Base-by-base conservation (phyloP, 2,113 vertebrate genomes). In the Poecile atricapillus region DNA sequence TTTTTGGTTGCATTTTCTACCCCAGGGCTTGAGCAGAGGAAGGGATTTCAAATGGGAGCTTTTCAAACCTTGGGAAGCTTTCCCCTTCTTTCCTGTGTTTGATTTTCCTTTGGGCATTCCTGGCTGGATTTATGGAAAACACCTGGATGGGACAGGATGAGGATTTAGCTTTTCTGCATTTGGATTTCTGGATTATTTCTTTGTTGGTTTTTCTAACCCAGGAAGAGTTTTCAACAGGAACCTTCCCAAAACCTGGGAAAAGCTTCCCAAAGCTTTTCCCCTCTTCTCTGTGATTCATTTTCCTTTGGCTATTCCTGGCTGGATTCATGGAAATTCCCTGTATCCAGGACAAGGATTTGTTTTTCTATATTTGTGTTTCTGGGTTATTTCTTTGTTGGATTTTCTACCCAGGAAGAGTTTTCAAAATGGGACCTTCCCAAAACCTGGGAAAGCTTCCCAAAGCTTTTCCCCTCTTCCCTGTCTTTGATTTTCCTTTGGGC, bases 221-320 rank as follows among this genome's bases (percentile, higher is more conserved):
- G 47, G 49, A 39, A 63, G 53, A 11, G 41, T 67, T 79, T 56
- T 39, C 62, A 23, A 15, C 13, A 12, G 44, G 33, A 28, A 30
- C 10, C 21, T 58, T 78, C 13, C 28, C 41, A 56, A 46, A 75
- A 9, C 43, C 16, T 88, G 8, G 27, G 43, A 25, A 80, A 44
- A 43, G 43, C 43, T 43, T 43, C 43, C 43, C 43, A 43, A 43
- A 43, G 43, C n/a, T 62, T 75, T 59, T 50, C 47, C 79, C 19
- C 35, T 44, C 43, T 35, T 53, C n/a, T 28, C 15, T 1, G 0
- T 52, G 3, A 22, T 44, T 67, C 3, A 2, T 50, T 75, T 79
- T 55, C 47, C 53, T 80, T 62, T 28, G 70, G n/a, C 21, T 7
- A 2, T 67, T 39, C 52, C 41, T 28, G 35, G 37, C 20, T 64